phyloP scores from a whole-genome alignment of 2,888 invertebrate genomes.

The Chymomyza amoena region DNA sequence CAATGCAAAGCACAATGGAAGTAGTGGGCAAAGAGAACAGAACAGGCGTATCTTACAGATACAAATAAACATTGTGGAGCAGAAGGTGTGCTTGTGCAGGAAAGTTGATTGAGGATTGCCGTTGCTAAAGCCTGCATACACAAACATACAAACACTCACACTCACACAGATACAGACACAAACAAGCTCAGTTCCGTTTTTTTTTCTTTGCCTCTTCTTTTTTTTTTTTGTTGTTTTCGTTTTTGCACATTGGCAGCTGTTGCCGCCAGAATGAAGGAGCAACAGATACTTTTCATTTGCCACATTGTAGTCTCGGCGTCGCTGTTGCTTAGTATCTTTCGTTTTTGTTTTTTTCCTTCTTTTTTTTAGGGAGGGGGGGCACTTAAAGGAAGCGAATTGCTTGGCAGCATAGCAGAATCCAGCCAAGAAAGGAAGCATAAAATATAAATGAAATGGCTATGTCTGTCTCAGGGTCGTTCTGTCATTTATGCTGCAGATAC shows the following conservation, averaged over 20 bases:
- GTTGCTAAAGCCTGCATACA: conserved; percentile 12
- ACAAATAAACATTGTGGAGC: not conserved
- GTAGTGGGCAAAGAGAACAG: not conserved
- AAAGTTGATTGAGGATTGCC: not conserved
- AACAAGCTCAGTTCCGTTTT: conserved; percentile 8
- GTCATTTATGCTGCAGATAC: not conserved
- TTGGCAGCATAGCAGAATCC: not conserved
- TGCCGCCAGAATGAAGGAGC: conserved; percentile 56
- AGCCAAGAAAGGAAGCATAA: conserved; percentile 38
- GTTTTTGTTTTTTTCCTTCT: not conserved
- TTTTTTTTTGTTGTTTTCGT: conserved; percentile 25
- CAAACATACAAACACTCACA: conserved; percentile 7
- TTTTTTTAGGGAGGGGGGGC: not conserved
- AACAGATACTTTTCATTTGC: conserved; percentile 61
- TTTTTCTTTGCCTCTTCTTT: not conserved
- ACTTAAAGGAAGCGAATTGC: not conserved
- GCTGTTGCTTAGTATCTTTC: not conserved
- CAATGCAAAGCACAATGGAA: not conserved
- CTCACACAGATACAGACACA: not conserved
- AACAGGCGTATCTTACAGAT: not conserved
- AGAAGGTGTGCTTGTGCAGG: not conserved
- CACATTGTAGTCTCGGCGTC: conserved; percentile 5
- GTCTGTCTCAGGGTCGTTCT: conserved; percentile 27
- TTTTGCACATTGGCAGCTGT: conserved; percentile 32
- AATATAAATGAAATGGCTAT: conserved; percentile 54